phyloP scores from a whole-genome alignment of 1,140 invertebrate species.

The Arctopsyche grandis region DNA sequence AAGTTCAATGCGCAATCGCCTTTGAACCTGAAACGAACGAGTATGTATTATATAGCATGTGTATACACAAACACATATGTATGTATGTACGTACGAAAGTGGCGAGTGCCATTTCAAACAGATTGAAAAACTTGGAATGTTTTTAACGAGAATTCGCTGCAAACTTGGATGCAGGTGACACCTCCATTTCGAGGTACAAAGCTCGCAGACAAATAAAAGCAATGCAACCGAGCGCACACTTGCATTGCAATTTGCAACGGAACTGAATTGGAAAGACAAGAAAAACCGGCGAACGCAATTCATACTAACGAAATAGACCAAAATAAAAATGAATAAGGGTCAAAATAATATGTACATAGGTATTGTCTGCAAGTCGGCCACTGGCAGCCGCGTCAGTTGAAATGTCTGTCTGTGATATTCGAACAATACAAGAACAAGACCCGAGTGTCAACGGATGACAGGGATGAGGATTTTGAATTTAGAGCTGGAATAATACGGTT shows the following conservation, averaged over 20 bases:
- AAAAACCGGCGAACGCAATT: no score
- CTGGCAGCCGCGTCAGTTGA: background rate
- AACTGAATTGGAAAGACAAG: no score
- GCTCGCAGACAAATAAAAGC: background rate
- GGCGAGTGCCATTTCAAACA: constrained; percentile 2
- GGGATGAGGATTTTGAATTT: background rate
- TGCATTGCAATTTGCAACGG: no score
- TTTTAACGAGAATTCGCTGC: background rate
- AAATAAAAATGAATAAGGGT: no score
- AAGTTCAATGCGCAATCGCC: background rate
- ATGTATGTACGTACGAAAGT: no score
- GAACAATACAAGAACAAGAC: background rate
- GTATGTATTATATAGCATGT: no score
- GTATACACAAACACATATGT: no score
- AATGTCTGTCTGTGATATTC: background rate
- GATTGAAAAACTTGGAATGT: constrained; percentile 15
- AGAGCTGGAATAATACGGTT: background rate
- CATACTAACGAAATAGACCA: no score
- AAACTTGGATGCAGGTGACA: constrained; percentile 22
- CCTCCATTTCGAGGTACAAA: background rate
- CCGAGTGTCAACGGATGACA: background rate
- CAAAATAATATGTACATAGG: no score
- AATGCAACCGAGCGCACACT: no score
- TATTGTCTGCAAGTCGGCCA: background rate
- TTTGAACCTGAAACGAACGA: background rate